Evolutionary conservation across 2,113 vertebrate species (phyloP).

Genomic region (Potamarius usumacintae): DNA sequence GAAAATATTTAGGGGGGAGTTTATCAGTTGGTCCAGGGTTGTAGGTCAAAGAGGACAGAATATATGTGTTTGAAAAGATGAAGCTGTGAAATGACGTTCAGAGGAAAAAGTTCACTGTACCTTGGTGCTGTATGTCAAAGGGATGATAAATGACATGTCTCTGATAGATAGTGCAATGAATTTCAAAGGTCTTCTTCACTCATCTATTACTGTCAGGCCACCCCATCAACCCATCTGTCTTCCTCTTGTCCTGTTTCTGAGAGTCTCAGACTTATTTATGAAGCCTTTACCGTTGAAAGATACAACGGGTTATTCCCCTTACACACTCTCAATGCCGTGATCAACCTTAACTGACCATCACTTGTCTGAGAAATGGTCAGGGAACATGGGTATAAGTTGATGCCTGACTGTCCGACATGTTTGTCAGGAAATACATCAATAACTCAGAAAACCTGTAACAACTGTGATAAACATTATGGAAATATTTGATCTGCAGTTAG

Average conservation of each 20-base stretch:
- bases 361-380: conserved; percentile 24
- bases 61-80: not conserved
- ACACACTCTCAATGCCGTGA: not conserved
- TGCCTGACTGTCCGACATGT: conserved; percentile 11
- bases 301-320: conserved; percentile 24
- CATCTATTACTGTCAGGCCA: conserved; percentile 61
- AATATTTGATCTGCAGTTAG: conserved; percentile 11
- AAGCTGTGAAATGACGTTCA: not conserved
- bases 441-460: conserved; percentile 23
- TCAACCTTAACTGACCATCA: conserved; percentile 1
- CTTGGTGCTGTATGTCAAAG: conserved; percentile 33
- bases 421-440: not conserved
- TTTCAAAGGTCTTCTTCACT: conserved; percentile 58
- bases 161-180: conserved; percentile 52
- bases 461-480: not conserved
- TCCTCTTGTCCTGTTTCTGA: conserved; percentile 24
- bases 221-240: conserved; percentile 48
- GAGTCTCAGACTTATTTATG: conserved; percentile 34
- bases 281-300: conserved; percentile 41
- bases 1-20: not conserved
- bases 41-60: not conserved
- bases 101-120: not conserved
- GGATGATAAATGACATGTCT: conserved; percentile 61
- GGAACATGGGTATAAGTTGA: conserved; percentile 27
- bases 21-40: not conserved